Conservation (phyloP, 2,797 vertebrate species). For the Anisognathus igniventris region DNA sequence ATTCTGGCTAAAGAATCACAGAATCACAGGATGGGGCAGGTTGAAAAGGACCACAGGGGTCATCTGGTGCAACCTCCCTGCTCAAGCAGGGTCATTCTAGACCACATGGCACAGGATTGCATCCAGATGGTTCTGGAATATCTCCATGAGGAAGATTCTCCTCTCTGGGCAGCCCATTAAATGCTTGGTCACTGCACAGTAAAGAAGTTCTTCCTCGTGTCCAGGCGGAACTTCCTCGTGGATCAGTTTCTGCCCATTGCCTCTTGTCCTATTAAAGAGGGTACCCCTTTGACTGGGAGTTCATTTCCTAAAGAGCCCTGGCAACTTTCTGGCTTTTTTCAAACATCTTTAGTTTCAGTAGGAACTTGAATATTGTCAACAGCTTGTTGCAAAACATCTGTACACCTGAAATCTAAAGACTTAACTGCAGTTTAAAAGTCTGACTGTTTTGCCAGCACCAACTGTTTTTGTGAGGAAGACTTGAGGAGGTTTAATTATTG, state of each 20-base stretch:
- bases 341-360: not conserved
- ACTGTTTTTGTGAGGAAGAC: not conserved
- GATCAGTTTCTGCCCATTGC: not conserved
- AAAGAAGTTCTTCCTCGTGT: not conserved
- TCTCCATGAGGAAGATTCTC: not conserved
- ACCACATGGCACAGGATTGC: not conserved
- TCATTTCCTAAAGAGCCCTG: not conserved
- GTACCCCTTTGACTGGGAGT: not conserved
- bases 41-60: not conserved
- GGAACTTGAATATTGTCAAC: conserved; percentile 28
- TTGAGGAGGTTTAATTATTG: not conserved
- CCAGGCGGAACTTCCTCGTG: not conserved
- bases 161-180: not conserved
- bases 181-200: not conserved
- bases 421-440: not conserved
- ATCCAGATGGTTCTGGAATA: not conserved
- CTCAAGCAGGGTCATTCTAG: not conserved
- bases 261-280: not conserved
- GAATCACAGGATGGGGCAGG: not conserved
- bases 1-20: not conserved
- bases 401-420: not conserved
- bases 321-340: not conserved
- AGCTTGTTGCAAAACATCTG: conserved; percentile 41
- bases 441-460: not conserved
- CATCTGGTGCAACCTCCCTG: not conserved